Evolutionary conservation across 2,113 vertebrate species (phyloP).

Genomic region (Hystrix brachyura): DNA sequence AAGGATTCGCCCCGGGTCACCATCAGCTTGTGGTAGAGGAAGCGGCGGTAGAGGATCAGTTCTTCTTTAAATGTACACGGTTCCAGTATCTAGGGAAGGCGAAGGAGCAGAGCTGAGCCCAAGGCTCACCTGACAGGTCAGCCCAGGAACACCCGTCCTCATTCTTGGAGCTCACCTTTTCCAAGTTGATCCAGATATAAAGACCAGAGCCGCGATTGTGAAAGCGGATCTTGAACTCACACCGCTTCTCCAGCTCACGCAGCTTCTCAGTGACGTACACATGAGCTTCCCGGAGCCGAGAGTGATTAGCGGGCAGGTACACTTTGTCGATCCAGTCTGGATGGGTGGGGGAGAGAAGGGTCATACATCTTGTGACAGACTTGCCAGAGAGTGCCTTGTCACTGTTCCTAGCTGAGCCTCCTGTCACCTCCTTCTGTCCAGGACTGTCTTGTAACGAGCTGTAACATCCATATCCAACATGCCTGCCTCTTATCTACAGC

Average conservation of each 20-base stretch:
- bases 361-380: neutral
- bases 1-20: constrained; percentile 92
- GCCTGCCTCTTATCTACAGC: neutral
- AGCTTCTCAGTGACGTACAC: constrained; percentile 90
- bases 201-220: constrained; percentile 90
- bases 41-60: constrained; percentile 90
- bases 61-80: constrained; percentile 93
- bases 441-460: neutral
- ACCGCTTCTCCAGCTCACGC: constrained; percentile 86
- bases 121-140: neutral
- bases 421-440: neutral
- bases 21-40: constrained; percentile 93
- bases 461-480: neutral
- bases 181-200: constrained; percentile 95
- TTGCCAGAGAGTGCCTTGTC: neutral
- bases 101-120: neutral
- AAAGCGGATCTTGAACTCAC: constrained; percentile 80
- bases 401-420: neutral
- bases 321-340: constrained; percentile 93
- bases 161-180: constrained; percentile 88
- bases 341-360: neutral
- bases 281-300: constrained; percentile 91
- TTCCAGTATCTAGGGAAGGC: constrained; percentile 89
- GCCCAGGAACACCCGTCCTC: neutral
- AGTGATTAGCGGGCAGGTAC: constrained; percentile 91